Conservation (phyloP, 2,113 vertebrate genomes). For the Oncorhynchus gorbuscha region DNA sequence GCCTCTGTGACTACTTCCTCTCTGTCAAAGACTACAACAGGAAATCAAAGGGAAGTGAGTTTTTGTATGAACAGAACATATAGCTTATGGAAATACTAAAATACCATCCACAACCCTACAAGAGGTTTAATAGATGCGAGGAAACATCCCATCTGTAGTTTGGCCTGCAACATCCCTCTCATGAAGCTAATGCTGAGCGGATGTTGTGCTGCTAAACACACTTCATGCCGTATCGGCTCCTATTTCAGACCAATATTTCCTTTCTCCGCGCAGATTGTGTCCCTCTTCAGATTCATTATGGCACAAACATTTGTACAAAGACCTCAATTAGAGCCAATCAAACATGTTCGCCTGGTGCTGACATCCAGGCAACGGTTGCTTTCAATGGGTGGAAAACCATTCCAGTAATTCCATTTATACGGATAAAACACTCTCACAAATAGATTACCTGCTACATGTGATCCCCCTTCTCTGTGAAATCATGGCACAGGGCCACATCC, state of each 20-base stretch:
- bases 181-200: constrained; percentile 30
- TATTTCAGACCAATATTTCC: constrained; percentile 37
- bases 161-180: constrained; percentile 16
- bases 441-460: constrained; percentile 77
- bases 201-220: constrained; percentile 28
- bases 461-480: constrained; percentile 73
- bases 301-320: constrained; percentile 48
- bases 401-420: constrained; percentile 75
- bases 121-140: neutral
- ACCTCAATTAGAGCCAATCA: constrained; percentile 62
- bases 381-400: constrained; percentile 67
- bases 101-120: too few relatives aligned
- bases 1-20: constrained; percentile 13
- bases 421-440: constrained; percentile 74
- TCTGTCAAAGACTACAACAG: neutral
- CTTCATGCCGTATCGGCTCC: constrained; percentile 26
- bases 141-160: neutral
- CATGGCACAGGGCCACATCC: constrained; percentile 73
- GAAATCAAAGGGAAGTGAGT: neutral
- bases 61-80: neutral
- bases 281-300: constrained; percentile 45
- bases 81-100: too few relatives aligned
- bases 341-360: constrained; percentile 42
- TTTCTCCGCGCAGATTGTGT: constrained; percentile 23
- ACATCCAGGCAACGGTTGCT: constrained; percentile 39